These are phyloP conservation scores for Ctena decussata DNA, from an alignment of 2,888 invertebrate species.

Conservation along the genomic window DNA sequence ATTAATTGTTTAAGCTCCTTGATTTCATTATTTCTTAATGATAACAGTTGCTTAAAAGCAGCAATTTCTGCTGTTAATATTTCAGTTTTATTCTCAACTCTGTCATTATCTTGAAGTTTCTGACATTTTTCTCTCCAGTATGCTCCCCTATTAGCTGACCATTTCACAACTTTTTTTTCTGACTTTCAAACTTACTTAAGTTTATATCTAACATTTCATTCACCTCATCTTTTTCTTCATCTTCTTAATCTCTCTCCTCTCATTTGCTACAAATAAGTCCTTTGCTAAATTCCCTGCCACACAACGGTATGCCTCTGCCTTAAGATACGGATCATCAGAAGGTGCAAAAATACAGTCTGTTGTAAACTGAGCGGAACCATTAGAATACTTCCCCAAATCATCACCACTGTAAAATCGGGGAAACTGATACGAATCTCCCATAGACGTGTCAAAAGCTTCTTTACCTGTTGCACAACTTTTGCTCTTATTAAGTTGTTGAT, in stretches of 20 bases:
- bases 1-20: not conserved
- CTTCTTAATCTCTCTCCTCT: not conserved
- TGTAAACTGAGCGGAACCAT: no score
- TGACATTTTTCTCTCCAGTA: conserved; percentile 18
- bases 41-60: not conserved
- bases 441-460: no score
- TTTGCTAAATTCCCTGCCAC: not conserved
- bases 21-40: not conserved
- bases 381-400: no score
- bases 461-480: no score
- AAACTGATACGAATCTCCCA: no score
- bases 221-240: conserved; percentile 8
- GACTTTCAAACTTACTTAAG: not conserved
- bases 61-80: not conserved
- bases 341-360: not conserved
- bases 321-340: not conserved
- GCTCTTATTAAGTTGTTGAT: no score
- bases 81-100: not conserved
- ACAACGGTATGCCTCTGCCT: not conserved
- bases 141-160: conserved; percentile 11
- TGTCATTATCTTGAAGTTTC: not conserved
- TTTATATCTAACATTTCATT: conserved; percentile 1
- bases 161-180: conserved; percentile 11
- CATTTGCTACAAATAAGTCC: not conserved
- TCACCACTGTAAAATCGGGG: no score